Percentiles rank a stretch among this genome's conserved stretches.
Evolutionary conservation across 2,113 vertebrate species (phyloP).

Genomic region (Chaenogobius annularis): DNA sequence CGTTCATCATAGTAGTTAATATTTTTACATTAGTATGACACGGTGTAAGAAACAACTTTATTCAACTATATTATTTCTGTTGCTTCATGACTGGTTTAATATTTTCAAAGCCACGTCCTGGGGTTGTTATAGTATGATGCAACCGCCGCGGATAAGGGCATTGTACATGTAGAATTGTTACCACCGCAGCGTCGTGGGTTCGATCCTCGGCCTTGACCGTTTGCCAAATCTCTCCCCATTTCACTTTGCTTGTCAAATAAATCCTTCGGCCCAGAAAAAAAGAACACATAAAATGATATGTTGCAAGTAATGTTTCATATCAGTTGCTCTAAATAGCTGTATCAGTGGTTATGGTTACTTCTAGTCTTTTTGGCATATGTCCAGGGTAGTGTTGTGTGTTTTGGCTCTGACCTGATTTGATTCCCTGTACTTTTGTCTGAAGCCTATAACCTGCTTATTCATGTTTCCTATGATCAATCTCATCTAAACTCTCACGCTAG

Average conservation of each 20-base stretch:
- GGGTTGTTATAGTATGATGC: too few species aligned
- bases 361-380: background rate
- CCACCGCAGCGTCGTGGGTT: too few species aligned
- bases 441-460: slow-evolving; percentile 4
- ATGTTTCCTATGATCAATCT: background rate
- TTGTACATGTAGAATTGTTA: too few species aligned
- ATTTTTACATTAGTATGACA: too few species aligned
- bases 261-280: too few species aligned
- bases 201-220: too few species aligned
- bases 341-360: background rate
- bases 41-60: too few species aligned
- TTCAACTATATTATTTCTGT: slow-evolving; percentile 7
- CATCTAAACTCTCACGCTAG: background rate
- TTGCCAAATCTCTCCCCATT: too few species aligned
- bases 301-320: background rate
- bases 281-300: background rate
- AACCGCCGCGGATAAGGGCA: too few species aligned
- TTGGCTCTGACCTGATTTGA: background rate
- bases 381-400: background rate
- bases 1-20: background rate
- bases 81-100: slow-evolving; percentile 23
- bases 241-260: too few species aligned
- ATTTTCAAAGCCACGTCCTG: slow-evolving; percentile 17
- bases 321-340: background rate
- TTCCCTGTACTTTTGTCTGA: background rate